Evolutionary conservation across 2,113 vertebrate species (phyloP).

Genomic region (Australoheros scitulus): DNA sequence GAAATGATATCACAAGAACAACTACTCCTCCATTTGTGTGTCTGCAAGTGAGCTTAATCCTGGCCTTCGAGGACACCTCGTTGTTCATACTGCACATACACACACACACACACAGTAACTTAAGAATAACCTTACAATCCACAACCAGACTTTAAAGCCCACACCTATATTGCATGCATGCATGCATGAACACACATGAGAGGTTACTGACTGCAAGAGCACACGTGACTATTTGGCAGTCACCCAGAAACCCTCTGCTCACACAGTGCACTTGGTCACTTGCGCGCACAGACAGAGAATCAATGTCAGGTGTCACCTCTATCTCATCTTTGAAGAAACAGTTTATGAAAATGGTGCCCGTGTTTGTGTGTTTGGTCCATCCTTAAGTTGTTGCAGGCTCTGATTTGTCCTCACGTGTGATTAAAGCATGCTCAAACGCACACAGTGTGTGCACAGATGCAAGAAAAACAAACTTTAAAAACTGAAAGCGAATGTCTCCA

Average conservation of each 20-base stretch:
- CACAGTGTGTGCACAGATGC: background rate
- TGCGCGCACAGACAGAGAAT: background rate
- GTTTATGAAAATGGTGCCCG: conserved; percentile 20
- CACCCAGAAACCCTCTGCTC: conserved; percentile 39
- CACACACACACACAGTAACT: conserved; percentile 3
- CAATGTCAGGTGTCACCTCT: conserved; percentile 16
- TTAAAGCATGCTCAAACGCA: background rate
- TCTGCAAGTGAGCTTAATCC: background rate
- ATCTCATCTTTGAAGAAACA: background rate
- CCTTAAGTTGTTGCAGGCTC: background rate
- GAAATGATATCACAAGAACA: background rate
- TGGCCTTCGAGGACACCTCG: conserved; percentile 21
- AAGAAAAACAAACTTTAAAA: background rate
- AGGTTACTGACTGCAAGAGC: conserved; percentile 20
- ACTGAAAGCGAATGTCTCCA: background rate
- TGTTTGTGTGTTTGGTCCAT: background rate
- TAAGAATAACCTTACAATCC: conserved; percentile 90
- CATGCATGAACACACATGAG: conserved; percentile 32
- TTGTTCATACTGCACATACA: background rate
- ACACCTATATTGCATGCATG: conserved; percentile 28
- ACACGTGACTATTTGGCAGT: conserved; percentile 51
- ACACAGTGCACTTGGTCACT: conserved; percentile 10
- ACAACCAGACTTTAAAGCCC: conserved; percentile 73
- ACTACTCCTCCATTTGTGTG: background rate
- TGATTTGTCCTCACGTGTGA: conserved; percentile 18